Conservation (phyloP, 1,140 invertebrate genomes). For the Psix sp. region DNA sequence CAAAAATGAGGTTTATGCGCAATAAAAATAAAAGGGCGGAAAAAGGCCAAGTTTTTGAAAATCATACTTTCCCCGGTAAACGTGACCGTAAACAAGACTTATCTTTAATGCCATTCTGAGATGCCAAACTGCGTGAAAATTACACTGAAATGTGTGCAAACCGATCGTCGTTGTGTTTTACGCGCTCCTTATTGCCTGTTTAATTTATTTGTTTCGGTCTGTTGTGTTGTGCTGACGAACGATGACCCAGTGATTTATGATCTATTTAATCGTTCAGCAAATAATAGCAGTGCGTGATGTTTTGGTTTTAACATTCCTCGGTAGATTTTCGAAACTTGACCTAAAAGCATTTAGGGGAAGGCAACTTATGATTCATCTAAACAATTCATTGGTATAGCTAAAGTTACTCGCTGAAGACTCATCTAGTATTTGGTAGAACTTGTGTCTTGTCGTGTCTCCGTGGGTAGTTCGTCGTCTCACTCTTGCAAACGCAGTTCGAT, state of each 20-base stretch:
- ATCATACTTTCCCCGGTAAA: constrained; percentile 6
- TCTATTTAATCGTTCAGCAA: constrained; percentile 3
- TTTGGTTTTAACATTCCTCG: constrained; percentile 20
- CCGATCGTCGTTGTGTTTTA: constrained; percentile 2
- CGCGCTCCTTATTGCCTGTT: not conserved
- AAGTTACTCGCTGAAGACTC: no score
- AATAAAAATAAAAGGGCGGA: constrained; percentile 1
- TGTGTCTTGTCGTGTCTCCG: no score
- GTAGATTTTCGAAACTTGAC: constrained; percentile 27
- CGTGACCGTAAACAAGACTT: constrained; percentile 6
- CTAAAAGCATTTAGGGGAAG: constrained; percentile 5
- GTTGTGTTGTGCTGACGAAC: not conserved
- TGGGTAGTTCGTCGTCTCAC: no score
- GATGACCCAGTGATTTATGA: constrained; percentile 11
- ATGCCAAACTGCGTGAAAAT: constrained; percentile 5
- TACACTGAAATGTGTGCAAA: constrained; percentile 5
- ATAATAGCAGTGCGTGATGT: constrained; percentile 1
- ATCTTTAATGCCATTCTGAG: not conserved
- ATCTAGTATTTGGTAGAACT: no score
- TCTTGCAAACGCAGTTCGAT: no score
- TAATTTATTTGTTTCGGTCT: constrained; percentile 9
- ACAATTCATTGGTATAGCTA: not conserved
- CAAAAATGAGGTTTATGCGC: constrained; percentile 4
- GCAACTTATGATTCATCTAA: constrained; percentile 5
- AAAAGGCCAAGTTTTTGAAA: not conserved